A percentile compares a stretch with the other conserved stretches of the same genome.
Conservation (phyloP, 2,113 vertebrate genomes). For the Amblyornis subalaris region DNA sequence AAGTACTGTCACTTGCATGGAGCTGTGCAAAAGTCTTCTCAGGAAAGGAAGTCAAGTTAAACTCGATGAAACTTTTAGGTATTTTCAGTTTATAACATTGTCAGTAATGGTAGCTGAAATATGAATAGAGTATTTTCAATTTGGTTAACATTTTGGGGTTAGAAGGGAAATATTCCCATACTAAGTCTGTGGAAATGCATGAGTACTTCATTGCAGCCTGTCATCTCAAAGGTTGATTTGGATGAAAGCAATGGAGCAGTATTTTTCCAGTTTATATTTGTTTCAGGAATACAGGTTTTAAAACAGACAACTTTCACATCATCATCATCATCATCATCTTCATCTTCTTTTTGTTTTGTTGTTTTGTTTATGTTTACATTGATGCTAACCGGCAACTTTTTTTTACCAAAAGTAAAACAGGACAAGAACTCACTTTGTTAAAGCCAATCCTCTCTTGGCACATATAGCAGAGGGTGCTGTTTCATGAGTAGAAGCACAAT, state of each 20-base stretch:
- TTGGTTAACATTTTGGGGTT: background rate
- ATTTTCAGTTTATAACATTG: background rate
- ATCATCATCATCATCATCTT: background rate
- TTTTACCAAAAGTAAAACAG: slow-evolving; percentile 51
- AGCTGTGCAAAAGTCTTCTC: background rate
- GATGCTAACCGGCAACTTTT: slow-evolving; percentile 53
- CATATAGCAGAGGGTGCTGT: slow-evolving; percentile 47
- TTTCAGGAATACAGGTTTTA: slow-evolving; percentile 3
- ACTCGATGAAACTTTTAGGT: background rate
- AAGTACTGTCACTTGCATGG: background rate
- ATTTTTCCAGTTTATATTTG: slow-evolving; percentile 1
- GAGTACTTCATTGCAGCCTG: background rate
- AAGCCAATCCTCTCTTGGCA: slow-evolving; percentile 42
- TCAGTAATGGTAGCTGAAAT: background rate
- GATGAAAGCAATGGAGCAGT: background rate
- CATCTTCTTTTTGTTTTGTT: background rate
- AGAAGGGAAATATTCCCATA: background rate
- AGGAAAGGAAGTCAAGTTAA: background rate
- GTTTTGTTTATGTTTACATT: slow-evolving; percentile 43
- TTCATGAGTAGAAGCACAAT: slow-evolving; percentile 46
- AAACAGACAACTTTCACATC: background rate
- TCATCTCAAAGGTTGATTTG: background rate
- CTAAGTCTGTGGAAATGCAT: background rate
- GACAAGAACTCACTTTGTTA: slow-evolving; percentile 47
- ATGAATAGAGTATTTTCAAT: background rate